Evolutionary conservation across 2,888 invertebrate genomes (phyloP).

Genomic region (Agriotes lineatus): DNA sequence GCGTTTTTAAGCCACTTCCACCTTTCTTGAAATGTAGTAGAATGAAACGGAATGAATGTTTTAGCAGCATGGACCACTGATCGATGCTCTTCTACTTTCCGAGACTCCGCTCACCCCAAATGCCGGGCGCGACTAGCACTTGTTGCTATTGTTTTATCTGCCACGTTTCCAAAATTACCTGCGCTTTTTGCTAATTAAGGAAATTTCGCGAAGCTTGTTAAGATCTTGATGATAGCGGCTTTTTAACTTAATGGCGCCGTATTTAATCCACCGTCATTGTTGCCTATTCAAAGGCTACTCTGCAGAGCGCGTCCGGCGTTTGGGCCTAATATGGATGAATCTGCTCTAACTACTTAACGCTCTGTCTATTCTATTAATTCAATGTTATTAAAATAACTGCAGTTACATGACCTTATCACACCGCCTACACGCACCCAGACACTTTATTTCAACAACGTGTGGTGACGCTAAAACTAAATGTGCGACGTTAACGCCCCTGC

Average conservation of each 20-base stretch:
- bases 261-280: background rate
- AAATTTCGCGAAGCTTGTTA: conserved; percentile 31
- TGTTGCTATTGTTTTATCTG: conserved; percentile 43
- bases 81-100: conserved; percentile 39
- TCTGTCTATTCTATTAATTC: conserved; percentile 35
- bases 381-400: conserved; percentile 33
- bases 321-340: conserved; percentile 35
- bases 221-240: conserved; percentile 14
- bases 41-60: conserved; percentile 43
- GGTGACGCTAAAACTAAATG: no score
- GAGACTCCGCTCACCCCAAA: conserved; percentile 41
- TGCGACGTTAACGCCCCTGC: no score
- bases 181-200: conserved; percentile 38
- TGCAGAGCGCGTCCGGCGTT: conserved; percentile 23
- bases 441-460: no score
- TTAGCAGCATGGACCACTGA: conserved; percentile 44
- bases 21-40: conserved; percentile 5
- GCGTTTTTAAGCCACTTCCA: conserved; percentile 24
- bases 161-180: conserved; percentile 20
- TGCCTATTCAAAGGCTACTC: background rate
- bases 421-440: background rate
- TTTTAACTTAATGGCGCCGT: conserved; percentile 18
- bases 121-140: conserved; percentile 43
- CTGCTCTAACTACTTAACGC: conserved; percentile 34
- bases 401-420: background rate